Evolutionary conservation across 2,888 invertebrate species (phyloP).

Genomic region (Clostera curtula): DNA sequence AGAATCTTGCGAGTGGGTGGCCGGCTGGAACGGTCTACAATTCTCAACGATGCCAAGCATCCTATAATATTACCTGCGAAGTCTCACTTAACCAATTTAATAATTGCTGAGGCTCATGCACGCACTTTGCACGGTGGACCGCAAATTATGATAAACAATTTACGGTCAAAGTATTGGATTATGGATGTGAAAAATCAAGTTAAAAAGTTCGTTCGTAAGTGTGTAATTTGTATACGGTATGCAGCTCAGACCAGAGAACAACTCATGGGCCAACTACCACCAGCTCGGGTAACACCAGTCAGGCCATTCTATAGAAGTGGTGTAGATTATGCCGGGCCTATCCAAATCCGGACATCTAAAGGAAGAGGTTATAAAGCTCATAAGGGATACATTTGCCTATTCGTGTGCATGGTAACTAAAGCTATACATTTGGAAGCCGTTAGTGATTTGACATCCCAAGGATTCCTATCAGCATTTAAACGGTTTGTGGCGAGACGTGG

Average conservation of each 20-base stretch:
- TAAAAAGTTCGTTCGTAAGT: not conserved
- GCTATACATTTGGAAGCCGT: not conserved
- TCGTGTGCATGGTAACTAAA: not conserved
- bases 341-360: not conserved
- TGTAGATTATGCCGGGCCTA: constrained; percentile 1
- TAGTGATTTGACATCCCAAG: too few species aligned
- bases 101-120: too few species aligned
- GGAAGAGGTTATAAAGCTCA: not conserved
- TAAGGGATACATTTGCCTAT: too few species aligned
- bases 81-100: too few species aligned
- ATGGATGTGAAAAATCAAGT: not conserved
- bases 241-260: not conserved
- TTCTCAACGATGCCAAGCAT: too few species aligned
- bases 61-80: too few species aligned
- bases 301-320: not conserved
- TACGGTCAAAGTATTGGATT: not conserved
- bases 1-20: too few species aligned
- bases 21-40: too few species aligned
- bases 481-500: too few species aligned
- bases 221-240: not conserved
- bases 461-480: too few species aligned
- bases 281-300: too few species aligned
- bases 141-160: not conserved
- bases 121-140: not conserved
- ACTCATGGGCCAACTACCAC: constrained; percentile 1